Evolutionary conservation across 2,113 vertebrate genomes (phyloP), one percentile per base, ranked within the genome.

Genomic region (Psophia crepitans): DNA sequence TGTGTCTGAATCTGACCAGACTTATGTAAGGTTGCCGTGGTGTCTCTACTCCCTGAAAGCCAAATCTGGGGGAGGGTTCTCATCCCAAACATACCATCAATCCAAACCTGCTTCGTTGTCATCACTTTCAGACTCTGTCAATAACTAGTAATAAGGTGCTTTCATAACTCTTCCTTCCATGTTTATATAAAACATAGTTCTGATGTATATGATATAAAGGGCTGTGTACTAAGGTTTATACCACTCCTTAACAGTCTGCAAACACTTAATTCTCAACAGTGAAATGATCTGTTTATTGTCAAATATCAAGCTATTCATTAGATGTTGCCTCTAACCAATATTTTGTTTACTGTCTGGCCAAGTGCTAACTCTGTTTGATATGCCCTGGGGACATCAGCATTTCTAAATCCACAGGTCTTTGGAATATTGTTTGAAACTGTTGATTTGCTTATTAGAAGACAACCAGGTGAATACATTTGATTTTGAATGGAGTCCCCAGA

Each of bases 91-190:
- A 90, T n/a, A 11, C 12, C 54, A 78, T 81, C 46, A 81, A 77
- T 84, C 51, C 43, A 78, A 84, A 89, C 27, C 33, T 89, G 69
- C 73, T 78, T 56, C 37, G 23, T 28, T 96, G 80, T 91, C 89
- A 96, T 84, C 76, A 53, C 64, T 95, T 84, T 14, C 57, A 89
- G 61, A 57, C 18, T 73, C 91, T 96, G 81, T 96, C 96, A 96
- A 53, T 95, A 91, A 49, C 56, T 94, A 73, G 77, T 56, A 95
- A 96, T 95, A 91, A 97, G 4, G 16, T 68, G 44, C 30, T 93
- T 82, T 74, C 65, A 28, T 71, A 87, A 81, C 64, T 92, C 30
- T 66, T 16, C 33, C 89, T 94, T 75, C 48, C 19, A n/a, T 89
- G 24, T 87, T 92, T 82, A 68, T 43, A 64, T 64, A 76, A 94